phyloP scores from a whole-genome alignment of 2,797 vertebrate genomes.

The Ptychobarbus kaznakovi region DNA sequence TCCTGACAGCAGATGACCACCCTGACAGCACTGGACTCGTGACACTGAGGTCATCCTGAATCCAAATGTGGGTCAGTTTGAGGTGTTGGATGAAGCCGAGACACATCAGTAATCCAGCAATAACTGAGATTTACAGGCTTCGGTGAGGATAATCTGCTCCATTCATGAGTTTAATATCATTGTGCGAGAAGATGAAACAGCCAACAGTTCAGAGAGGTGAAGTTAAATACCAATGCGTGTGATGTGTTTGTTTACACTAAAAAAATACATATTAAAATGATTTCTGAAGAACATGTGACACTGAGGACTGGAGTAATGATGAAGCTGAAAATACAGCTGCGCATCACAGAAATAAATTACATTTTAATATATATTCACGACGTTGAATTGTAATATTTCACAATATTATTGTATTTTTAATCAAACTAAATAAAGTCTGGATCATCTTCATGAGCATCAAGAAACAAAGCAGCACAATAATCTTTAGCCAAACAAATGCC shows the following conservation, averaged over 20 bases:
- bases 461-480: background rate
- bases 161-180: background rate
- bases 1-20: constrained; percentile 69
- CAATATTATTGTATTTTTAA: background rate
- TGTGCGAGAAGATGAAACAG: background rate
- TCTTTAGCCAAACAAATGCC: background rate
- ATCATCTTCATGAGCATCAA: background rate
- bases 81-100: constrained; percentile 72
- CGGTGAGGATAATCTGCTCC: background rate
- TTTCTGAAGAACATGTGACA: background rate
- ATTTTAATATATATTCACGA: background rate
- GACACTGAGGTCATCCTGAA: constrained; percentile 60
- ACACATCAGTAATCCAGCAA: constrained; percentile 64
- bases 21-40: constrained; percentile 44
- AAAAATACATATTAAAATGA: background rate
- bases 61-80: constrained; percentile 78
- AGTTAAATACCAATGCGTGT: background rate
- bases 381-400: background rate
- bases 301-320: background rate
- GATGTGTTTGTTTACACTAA: background rate
- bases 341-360: background rate
- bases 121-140: constrained; percentile 58
- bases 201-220: background rate
- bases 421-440: background rate
- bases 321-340: background rate